Base-by-base conservation (phyloP, 2,888 invertebrate species). In the Conus canariensis region DNA sequence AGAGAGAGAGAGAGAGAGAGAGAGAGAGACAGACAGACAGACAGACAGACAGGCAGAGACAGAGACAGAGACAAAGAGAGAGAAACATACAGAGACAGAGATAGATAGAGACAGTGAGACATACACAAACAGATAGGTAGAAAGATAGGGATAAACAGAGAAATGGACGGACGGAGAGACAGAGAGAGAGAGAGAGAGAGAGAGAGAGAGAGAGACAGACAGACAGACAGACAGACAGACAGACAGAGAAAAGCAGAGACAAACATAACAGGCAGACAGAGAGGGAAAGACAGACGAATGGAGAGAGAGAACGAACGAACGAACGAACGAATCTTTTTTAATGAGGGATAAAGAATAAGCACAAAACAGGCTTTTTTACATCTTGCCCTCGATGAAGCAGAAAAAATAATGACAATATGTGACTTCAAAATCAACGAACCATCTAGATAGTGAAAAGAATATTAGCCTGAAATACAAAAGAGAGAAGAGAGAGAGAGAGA, bases 1-100 rank as follows among this genome's bases (percentile, higher is more conserved):
- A 83, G 83, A 83, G 56, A 83, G 83, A 56, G 83, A 83, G 56
- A 83, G 85, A 85, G 59, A 85, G 85, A 85, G 22, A 85, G 85
- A 85, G 59, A 85, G 59, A 85, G 59, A 59, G 59, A 83, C 10
- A 85, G 85, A 85, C 16, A 85, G 59, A 85, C 16, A 85, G 59
- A 85, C 22, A 85, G 59, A 85, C 22, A 85, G 59, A 85, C 2
- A 85, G 59, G 59, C 22, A 85, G 59, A 85, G 22, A 80, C 10
- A 80, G 80, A 80, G 30, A 80, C 3, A 80, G 58, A 19, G 83
- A 56, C 16, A 30, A 56, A 30, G 56, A 19, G 83, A 56, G 58
- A 56, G 83, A 56, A 16, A 64, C 12, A 64, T 16, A 74, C 56
- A 56, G 58, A 12, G 30, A 56, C 16, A 58, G 58, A 56, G 56